Conservation (phyloP, 2,888 invertebrate genomes). For the Leucania comma region DNA sequence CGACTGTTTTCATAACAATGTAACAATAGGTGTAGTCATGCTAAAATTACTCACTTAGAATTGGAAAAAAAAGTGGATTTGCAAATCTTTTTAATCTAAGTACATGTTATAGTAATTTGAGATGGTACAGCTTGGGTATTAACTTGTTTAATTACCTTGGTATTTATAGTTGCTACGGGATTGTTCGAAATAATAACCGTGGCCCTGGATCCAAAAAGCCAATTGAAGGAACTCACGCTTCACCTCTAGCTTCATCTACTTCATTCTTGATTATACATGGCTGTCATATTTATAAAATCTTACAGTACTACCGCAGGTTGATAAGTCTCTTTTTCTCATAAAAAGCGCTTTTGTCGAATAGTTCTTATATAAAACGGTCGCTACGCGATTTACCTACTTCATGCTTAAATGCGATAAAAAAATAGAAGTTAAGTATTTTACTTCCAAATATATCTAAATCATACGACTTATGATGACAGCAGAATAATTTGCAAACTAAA, state of each 20-base stretch:
- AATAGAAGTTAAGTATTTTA: conserved; percentile 17
- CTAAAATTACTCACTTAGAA: conserved; percentile 29
- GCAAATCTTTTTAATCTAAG: conserved; percentile 21
- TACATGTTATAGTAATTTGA: conserved; percentile 19
- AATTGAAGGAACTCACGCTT: too few species aligned
- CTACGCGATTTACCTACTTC: conserved; percentile 22
- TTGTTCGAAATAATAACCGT: too few species aligned
- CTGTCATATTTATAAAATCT: background rate
- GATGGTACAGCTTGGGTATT: background rate
- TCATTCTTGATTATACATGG: too few species aligned
- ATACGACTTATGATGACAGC: conserved; percentile 7
- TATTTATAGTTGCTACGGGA: conserved; percentile 9
- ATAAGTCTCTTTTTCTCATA: background rate
- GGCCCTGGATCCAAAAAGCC: too few species aligned
- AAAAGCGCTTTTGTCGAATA: conserved; percentile 4
- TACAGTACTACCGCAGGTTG: background rate
- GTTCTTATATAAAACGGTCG: conserved; percentile 13
- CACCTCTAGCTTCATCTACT: too few species aligned
- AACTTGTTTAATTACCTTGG: conserved; percentile 9
- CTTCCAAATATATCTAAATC: conserved; percentile 30
- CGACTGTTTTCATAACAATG: conserved; percentile 38
- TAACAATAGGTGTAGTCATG: conserved; percentile 50
- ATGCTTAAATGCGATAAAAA: conserved; percentile 24
- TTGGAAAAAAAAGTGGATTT: conserved; percentile 11
- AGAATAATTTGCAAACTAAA: conserved; percentile 30